Base-by-base conservation (phyloP, 2,113 vertebrate species). In the Osmerus eperlanus region DNA sequence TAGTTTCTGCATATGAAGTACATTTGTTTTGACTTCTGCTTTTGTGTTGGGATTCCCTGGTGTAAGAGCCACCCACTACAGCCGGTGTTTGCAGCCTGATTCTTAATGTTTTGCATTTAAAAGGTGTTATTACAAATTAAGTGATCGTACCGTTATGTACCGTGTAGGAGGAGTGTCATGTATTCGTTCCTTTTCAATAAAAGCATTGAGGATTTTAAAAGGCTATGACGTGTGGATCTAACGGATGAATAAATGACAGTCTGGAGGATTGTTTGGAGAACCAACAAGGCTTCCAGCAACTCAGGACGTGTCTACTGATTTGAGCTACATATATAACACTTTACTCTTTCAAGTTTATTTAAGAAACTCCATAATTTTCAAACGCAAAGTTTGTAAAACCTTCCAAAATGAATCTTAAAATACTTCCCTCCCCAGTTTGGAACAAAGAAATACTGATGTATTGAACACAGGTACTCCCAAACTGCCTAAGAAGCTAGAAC, bases 111-210 rank as follows among this genome's bases (percentile, higher is more conserved):
- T 91, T 81, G 80, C 85, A 83, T 88, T 90, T 84, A 86, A 87
- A 84, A 83, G 86, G 25, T 92, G 83, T 90, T 87, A 83, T 73
- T 88, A 84, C 73, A 81, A 78, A 56, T 52, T 80, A 89, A 83
- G 88, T 92, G 87, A 89, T 90, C 91, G 90, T 92, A 88, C 76
- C 84, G 86, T 92, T 88, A 79, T 82, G 89, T 90, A 87, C 83
- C 83, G 75, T 87, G 89, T 92, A 88, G 86, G 88, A 80, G 81
- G 88, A 80, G 80, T 89, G 84, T 86, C 84, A 84, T 82, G 90
- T 92, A 88, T 82, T 81, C 84, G 86, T 88, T 47, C 2, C 91
- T 89, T 91, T 92, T 89, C 84, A 92, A 92, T 93, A 93, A 92
- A 47, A 93, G 84, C 79, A 89, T 88, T 91, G 85, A 90, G 89